These are phyloP conservation scores for Bombus consobrinus DNA, from an alignment of 1,140 invertebrate species.

Conservation along the genomic window DNA sequence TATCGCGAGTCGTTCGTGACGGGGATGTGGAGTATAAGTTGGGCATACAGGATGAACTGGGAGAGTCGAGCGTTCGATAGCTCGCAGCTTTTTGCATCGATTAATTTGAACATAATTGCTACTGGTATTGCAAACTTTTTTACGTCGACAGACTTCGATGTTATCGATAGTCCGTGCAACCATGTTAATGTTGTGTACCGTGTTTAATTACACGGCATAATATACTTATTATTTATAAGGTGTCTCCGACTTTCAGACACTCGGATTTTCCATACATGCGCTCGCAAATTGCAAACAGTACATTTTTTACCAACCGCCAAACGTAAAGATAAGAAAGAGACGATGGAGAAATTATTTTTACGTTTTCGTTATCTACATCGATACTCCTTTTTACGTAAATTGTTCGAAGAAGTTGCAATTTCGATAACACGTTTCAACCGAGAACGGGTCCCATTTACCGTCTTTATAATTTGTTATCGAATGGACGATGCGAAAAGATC, in stretches of 20 bases:
- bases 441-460: not conserved
- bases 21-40: no score
- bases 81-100: not conserved
- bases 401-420: no score
- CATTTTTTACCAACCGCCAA: not conserved
- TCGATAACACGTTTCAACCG: not conserved
- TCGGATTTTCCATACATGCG: no score
- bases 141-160: not conserved
- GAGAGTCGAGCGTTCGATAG: not conserved
- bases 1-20: not conserved
- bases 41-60: no score
- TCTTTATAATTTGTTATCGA: not conserved
- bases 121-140: not conserved
- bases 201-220: not conserved
- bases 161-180: not conserved
- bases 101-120: not conserved
- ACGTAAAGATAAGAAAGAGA: not conserved
- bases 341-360: not conserved
- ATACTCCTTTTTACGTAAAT: not conserved
- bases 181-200: not conserved
- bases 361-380: not conserved
- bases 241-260: no score
- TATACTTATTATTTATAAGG: not conserved
- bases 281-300: not conserved
- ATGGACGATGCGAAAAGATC: not conserved